Evolutionary conservation across 2,113 vertebrate genomes (phyloP), one percentile per base, ranked within the genome.

Genomic region (Craseonycteris thonglongyai): DNA sequence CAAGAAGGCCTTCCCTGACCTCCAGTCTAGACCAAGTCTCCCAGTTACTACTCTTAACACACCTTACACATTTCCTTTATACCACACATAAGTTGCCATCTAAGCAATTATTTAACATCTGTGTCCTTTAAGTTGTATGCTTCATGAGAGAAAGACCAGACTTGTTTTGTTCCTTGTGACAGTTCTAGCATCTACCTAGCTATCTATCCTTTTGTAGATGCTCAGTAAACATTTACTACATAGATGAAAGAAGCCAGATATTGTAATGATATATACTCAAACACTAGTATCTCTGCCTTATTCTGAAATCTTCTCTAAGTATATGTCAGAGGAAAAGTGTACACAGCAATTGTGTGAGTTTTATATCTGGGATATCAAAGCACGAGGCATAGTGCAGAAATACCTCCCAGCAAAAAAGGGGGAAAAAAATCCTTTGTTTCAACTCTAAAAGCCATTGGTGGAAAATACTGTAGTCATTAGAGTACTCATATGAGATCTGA

Each of bases 401-500:
- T 7, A 79, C 13, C 28, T 66, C 15, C 15, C n/a, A 42, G 11
- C 28, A 78, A 96, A 93, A 78, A 35, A 80, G 35, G 93, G 63
- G 89, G 40, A 94, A 86, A 92, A n/a, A 86, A 47, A 1, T 68
- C 28, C 13, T 74, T 59, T 71, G 7, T 83, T 68, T 86, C 10
- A 54, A 22, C 74, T 56, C 71, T 4, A 76, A 96, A 89, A 63
- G 9, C 18, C 51, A 79, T 5, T 75, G 49, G 21, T 51, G 45
- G n/a, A 88, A 95, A 66, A 91, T 78, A 74, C 83, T n/a, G n/a
- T n/a, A n/a, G n/a, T 83, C 51, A 89, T 72, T 93, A 79, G 6
- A 69, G n/a, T n/a, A n/a, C n/a, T n/a, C n/a, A n/a, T n/a, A n/a
- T n/a, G n/a, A n/a, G n/a, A n/a, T n/a, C n/a, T n/a, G n/a, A n/a